Conservation (phyloP, 2,113 vertebrate species). For the Muntiacus reevesi region DNA sequence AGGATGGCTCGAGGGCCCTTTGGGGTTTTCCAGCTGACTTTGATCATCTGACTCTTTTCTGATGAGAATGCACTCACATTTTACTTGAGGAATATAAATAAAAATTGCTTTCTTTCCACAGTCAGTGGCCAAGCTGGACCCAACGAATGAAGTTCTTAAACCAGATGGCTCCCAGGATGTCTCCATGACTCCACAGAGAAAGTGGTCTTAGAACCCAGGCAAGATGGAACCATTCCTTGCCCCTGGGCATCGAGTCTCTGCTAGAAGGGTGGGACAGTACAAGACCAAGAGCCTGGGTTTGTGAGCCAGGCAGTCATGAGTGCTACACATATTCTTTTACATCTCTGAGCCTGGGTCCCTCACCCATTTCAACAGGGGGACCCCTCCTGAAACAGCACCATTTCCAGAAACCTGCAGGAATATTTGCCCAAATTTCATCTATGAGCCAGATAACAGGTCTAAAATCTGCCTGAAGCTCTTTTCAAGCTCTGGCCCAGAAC, state of each 20-base stretch:
- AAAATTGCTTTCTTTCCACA: background rate
- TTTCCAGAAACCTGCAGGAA: rapidly evolving
- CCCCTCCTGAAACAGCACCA: background rate
- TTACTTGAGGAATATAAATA: background rate
- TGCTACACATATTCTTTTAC: rapidly evolving
- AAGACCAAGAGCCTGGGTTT: background rate
- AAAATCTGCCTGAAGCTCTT: background rate
- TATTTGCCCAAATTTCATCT: background rate
- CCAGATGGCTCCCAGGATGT: background rate
- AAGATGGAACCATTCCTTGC: background rate
- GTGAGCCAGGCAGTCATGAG: background rate
- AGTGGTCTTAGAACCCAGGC: background rate
- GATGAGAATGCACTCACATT: background rate
- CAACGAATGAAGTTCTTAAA: background rate
- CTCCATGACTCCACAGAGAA: background rate
- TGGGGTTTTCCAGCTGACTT: background rate
- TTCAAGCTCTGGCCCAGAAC: background rate
- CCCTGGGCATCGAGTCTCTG: background rate
- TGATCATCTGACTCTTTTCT: background rate
- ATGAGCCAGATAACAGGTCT: background rate
- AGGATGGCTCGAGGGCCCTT: background rate
- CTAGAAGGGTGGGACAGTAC: rapidly evolving
- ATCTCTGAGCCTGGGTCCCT: background rate
- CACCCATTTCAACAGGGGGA: background rate
- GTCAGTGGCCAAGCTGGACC: background rate